phyloP scores from a whole-genome alignment of 1,140 invertebrate genomes.

The Drosophila repleta region DNA sequence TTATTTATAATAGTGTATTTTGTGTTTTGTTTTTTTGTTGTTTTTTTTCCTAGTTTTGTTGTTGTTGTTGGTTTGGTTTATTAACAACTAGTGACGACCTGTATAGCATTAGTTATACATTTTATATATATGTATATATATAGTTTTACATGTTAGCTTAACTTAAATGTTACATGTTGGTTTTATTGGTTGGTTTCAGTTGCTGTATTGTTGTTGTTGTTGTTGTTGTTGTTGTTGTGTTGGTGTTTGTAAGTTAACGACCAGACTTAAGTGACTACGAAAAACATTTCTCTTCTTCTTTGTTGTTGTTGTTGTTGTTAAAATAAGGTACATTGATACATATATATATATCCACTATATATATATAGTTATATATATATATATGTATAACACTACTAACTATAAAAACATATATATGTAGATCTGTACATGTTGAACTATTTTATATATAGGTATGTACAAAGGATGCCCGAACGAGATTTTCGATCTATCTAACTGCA shows the following conservation, averaged over 20 bases:
- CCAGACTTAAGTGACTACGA: constrained; percentile 78
- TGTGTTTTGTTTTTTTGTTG: constrained; percentile 15
- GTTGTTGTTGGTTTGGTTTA: constrained; percentile 39
- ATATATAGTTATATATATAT: too few species aligned
- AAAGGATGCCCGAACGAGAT: too few species aligned
- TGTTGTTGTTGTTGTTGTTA: constrained; percentile 17
- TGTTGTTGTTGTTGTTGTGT: constrained; percentile 36
- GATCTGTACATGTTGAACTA: constrained; percentile 26
- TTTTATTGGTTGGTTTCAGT: constrained; percentile 58
- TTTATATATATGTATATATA: background rate
- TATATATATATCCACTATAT: too few species aligned
- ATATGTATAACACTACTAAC: constrained; percentile 36
- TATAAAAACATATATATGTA: constrained; percentile 44
- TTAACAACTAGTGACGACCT: constrained; percentile 65
- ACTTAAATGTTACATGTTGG: background rate
- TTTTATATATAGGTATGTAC: constrained; percentile 33
- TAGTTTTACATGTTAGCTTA: constrained; percentile 24
- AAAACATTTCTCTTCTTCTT: constrained; percentile 57
- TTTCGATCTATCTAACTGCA: too few species aligned
- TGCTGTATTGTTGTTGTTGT: constrained; percentile 30
- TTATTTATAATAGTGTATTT: constrained; percentile 54
- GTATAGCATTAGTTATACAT: constrained; percentile 33
- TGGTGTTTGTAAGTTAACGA: constrained; percentile 60
- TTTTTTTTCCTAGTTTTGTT: too few species aligned
- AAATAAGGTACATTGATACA: constrained; percentile 80